These are phyloP conservation scores for Beris morrisii DNA, from an alignment of 2,888 invertebrate genomes.

Conservation along the genomic window DNA sequence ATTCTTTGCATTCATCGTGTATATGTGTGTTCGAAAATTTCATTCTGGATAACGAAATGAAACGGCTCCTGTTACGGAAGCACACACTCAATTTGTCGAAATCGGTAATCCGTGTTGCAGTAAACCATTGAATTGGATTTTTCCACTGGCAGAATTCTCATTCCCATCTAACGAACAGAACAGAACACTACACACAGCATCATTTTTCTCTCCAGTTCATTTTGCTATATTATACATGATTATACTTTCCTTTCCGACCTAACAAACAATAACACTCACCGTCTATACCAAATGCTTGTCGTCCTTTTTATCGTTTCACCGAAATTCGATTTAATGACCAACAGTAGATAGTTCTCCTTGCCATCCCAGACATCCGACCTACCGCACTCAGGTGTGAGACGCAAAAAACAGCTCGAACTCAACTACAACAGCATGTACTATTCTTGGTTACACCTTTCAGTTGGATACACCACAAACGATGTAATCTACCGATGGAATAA, in stretches of 20 bases:
- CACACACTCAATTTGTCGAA: conserved; percentile 26
- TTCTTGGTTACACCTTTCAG: conserved; percentile 52
- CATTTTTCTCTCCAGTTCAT: too few species aligned
- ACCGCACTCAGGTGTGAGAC: conserved; percentile 13
- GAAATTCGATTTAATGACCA: too few species aligned
- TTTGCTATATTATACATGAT: neutral
- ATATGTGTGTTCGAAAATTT: too few species aligned
- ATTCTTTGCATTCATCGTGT: too few species aligned
- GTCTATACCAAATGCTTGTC: conserved; percentile 21
- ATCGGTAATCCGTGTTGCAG: conserved; percentile 31
- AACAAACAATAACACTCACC: conserved; percentile 5
- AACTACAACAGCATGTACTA: neutral
- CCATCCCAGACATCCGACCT: neutral
- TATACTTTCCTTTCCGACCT: neutral
- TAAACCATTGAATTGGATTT: neutral
- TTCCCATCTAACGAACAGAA: neutral
- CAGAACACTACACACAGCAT: too few species aligned
- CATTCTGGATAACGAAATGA: too few species aligned
- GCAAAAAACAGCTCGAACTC: conserved; percentile 6
- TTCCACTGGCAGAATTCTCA: neutral
- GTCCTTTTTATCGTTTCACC: neutral
- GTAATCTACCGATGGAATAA: conserved; percentile 75
- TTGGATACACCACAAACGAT: conserved; percentile 73
- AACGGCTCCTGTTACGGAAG: neutral
- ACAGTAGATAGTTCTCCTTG: conserved; percentile 16